Base-by-base conservation (phyloP, 53 echinoderm and acorn worm genomes). In the Pentamera pediparva region DNA sequence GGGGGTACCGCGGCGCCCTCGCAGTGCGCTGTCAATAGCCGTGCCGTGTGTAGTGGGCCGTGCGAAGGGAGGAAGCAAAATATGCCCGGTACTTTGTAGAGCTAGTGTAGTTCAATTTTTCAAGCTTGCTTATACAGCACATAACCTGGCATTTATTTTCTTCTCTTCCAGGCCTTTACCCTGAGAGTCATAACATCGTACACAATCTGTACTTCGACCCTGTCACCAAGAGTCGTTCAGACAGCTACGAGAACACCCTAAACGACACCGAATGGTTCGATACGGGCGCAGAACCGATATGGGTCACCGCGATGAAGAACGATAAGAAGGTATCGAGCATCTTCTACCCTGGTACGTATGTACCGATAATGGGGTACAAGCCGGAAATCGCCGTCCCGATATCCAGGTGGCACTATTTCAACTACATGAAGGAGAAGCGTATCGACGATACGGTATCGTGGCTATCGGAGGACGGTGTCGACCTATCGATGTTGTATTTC, bases 311-410 rank as follows among this genome's bases (percentile, higher is more conserved):
- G 2, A 82, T 85, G 38, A 78, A 80, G 32, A 85, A 96, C 17
- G 91, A 86, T 28, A 75, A 81, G 0, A 85, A 71, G 31, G 85
- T 87, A 10, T 91, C 82, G 4, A 77, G 80, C 24, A 86, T 96
- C 47, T 85, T 80, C 77, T 96, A 91, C 51, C 96, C 96, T 0
- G 96, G 96, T 11, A 85, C 85, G 9, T 55, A 82, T 32, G 91
- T 96, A 15, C 75, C 82, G 7, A 87, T 87, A 12, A 87, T 83
- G 78, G 87, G 87, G 10, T 33, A 77, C 61, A 47, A 75, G 36
- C 75, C 82, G 20, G 62, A 74, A 4, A 75, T 39, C 58, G 49
- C 39, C 41, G 62, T 75, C 0, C 62, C 74, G 15, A 72, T 45
- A 25, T 61, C 75, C 19, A 18, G 51, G 9, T 82, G 83, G 83